Evolutionary conservation across 2,797 vertebrate genomes (phyloP).

Genomic region (Tinamus major): DNA sequence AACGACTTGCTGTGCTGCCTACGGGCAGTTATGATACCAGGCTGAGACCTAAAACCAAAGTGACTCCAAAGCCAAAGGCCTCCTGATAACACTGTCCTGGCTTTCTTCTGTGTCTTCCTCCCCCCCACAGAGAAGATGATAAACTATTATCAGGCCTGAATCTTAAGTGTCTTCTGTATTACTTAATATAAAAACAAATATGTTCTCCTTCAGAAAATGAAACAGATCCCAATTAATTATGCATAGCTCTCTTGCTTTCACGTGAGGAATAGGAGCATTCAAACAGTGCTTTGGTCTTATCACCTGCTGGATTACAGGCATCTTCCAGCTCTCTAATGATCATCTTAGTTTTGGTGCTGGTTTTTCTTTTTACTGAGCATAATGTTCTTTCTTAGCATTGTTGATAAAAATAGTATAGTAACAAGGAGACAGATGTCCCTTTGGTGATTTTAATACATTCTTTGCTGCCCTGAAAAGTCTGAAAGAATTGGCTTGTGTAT

Average conservation of each 20-base stretch:
- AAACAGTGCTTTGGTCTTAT: slow-evolving; percentile 22
- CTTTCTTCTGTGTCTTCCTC: not conserved
- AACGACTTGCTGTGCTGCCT: not conserved
- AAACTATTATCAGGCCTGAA: slow-evolving; percentile 55
- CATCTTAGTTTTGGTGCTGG: not conserved
- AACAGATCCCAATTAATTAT: slow-evolving; percentile 72
- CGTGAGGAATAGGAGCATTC: slow-evolving; percentile 37
- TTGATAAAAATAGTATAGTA: slow-evolving; percentile 41
- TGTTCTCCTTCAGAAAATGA: slow-evolving; percentile 69
- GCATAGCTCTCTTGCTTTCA: slow-evolving; percentile 48
- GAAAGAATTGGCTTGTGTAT: not conserved
- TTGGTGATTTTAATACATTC: slow-evolving; percentile 27
- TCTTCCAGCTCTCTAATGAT: slow-evolving; percentile 37
- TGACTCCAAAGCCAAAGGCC: slow-evolving; percentile 6
- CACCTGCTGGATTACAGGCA: slow-evolving; percentile 61
- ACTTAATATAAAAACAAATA: slow-evolving; percentile 72
- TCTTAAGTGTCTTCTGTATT: slow-evolving; percentile 67
- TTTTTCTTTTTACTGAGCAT: not conserved
- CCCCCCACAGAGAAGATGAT: not conserved
- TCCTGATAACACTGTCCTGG: not conserved
- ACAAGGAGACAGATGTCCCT: slow-evolving; percentile 23
- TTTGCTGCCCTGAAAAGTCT: not conserved
- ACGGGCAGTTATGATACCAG: not conserved
- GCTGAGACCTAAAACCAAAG: not conserved
- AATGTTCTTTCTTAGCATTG: slow-evolving; percentile 25